These are phyloP conservation scores for Montipora sp. DNA, from an alignment of 64 coral and sea anemone genomes.

Conservation along the genomic window DNA sequence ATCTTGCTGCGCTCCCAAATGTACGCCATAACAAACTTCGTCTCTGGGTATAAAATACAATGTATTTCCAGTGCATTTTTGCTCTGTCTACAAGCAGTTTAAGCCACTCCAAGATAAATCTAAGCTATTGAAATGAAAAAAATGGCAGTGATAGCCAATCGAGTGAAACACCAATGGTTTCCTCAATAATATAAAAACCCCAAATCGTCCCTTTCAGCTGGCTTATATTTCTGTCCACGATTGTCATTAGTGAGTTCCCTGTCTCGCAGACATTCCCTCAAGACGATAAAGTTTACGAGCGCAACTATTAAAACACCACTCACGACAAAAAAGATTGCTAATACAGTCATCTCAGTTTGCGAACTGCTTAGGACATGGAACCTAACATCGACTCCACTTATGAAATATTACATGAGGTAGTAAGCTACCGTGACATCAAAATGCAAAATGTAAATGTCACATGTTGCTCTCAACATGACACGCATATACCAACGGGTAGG, in stretches of 20 bases:
- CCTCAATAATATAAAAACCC: conserved; percentile 30
- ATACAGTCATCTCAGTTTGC: not conserved
- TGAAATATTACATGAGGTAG: not conserved
- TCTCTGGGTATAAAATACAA: too few relatives aligned
- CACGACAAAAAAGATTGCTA: conserved; percentile 12
- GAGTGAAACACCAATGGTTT: too few relatives aligned
- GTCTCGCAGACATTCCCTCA: not conserved
- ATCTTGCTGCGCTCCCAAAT: too few relatives aligned
- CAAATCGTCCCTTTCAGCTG: not conserved
- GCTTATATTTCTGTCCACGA: not conserved
- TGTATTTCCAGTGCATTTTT: too few relatives aligned
- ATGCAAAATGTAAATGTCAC: not conserved
- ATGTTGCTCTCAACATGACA: not conserved
- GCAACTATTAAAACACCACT: not conserved
- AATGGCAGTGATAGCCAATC: too few relatives aligned
- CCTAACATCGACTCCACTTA: not conserved
- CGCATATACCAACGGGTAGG: too few relatives aligned
- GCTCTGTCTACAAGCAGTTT: too few relatives aligned
- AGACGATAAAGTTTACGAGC: not conserved
- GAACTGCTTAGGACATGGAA: not conserved
- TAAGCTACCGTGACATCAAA: not conserved
- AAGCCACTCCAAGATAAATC: too few relatives aligned
- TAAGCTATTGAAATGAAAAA: too few relatives aligned
- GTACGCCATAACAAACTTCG: too few relatives aligned
- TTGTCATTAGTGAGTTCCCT: not conserved